Conservation (phyloP, 2,888 invertebrate species). For the Agrenia bidenticulata region DNA sequence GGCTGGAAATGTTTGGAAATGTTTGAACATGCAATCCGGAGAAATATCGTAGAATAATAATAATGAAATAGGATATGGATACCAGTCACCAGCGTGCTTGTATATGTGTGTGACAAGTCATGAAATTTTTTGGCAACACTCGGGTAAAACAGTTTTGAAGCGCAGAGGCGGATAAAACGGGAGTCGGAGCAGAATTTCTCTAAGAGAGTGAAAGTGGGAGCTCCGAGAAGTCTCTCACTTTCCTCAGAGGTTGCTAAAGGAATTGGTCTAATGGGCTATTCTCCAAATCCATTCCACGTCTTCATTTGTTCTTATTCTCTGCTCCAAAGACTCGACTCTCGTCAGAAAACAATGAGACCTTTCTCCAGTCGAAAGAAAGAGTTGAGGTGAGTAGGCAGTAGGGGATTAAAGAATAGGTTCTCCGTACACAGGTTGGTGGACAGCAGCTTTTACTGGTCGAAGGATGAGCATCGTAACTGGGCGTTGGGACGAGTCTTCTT, state of each 20-base stretch:
- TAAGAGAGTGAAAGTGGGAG: neutral
- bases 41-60: no score
- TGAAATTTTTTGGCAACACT: no score
- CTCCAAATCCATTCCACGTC: neutral
- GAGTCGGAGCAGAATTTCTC: neutral
- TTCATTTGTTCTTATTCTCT: conserved; percentile 7
- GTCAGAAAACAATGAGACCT: neutral
- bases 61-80: no score
- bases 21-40: no score
- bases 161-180: neutral
- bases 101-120: no score
- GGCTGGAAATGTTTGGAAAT: no score
- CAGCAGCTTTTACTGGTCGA: no score
- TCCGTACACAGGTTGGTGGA: conserved; percentile 5
- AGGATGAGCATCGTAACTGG: neutral
- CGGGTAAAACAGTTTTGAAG: neutral
- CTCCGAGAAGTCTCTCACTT: neutral
- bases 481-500: neutral
- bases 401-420: neutral
- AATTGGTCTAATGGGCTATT: conserved; percentile 1
- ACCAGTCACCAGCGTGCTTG: no score
- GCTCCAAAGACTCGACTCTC: neutral
- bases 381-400: neutral
- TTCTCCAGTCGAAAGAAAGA: neutral
- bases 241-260: neutral